phyloP scores from a whole-genome alignment of 2,888 invertebrate species.

The Masnerella sp. region DNA sequence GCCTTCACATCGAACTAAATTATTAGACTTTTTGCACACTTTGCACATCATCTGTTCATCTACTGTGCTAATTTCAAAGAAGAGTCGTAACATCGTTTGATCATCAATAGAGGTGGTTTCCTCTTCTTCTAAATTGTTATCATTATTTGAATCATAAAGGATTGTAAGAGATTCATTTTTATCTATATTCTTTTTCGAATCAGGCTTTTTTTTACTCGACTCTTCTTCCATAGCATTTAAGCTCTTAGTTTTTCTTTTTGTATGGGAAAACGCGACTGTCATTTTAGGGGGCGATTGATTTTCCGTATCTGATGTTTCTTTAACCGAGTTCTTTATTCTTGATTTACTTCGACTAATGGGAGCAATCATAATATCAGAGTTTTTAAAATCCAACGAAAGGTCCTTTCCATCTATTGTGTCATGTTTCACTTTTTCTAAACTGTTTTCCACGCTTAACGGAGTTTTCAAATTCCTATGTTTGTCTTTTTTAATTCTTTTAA shows the following conservation, averaged over 20 bases:
- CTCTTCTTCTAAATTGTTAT: background rate
- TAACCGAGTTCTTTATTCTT: too few relatives aligned
- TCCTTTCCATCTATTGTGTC: constrained; percentile 4
- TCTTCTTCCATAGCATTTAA: background rate
- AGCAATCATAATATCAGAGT: background rate
- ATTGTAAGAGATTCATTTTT: background rate
- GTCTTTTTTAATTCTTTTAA: constrained; percentile 10
- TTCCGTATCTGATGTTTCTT: constrained; percentile 35
- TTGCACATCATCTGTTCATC: constrained; percentile 29
- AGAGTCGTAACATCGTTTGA: constrained; percentile 26
- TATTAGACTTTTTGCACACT: constrained; percentile 27
- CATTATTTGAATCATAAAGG: background rate
- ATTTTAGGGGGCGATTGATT: constrained; percentile 35
- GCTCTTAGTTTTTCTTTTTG: constrained; percentile 12
- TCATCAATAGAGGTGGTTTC: constrained; percentile 4
- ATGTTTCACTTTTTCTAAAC: constrained; percentile 10
- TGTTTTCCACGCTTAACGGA: constrained; percentile 33
- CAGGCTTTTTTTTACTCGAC: constrained; percentile 2
- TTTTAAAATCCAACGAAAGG: background rate
- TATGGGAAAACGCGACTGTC: background rate
- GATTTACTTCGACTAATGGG: too few relatives aligned
- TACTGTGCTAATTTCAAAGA: constrained; percentile 24
- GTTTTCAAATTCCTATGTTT: constrained; percentile 27
- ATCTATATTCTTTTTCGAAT: background rate
- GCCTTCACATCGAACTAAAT: constrained; percentile 29